phyloP scores from a whole-genome alignment of 2,113 vertebrate genomes.

The Rhinoptilus africanus region DNA sequence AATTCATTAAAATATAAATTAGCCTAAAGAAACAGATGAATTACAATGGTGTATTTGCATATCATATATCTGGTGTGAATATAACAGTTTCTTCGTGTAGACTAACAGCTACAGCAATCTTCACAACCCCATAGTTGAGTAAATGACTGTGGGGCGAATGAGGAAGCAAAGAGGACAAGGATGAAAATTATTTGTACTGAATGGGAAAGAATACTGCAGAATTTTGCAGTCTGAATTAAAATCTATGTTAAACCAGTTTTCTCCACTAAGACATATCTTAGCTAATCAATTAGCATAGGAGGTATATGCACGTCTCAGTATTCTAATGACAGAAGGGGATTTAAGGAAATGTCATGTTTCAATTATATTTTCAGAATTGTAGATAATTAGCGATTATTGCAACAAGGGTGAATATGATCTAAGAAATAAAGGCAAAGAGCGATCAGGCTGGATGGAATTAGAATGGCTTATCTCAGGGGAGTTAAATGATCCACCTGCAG shows the following conservation, averaged over 20 bases:
- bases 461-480: background rate
- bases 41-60: conserved; percentile 36
- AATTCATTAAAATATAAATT: conserved; percentile 61
- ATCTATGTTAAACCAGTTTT: background rate
- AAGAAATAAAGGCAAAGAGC: background rate
- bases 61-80: background rate
- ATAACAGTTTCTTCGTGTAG: background rate
- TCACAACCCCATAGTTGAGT: background rate
- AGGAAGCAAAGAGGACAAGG: background rate
- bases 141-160: background rate
- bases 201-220: background rate
- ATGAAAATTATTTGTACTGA: conserved; percentile 7
- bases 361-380: background rate
- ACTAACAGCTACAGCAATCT: background rate
- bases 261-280: background rate
- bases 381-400: background rate
- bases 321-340: background rate
- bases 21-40: conserved; percentile 43
- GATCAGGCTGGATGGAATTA: background rate
- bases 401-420: background rate
- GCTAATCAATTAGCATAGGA: background rate
- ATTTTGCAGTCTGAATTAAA: conserved; percentile 23
- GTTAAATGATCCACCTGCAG: background rate
- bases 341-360: background rate
- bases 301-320: background rate